Conservation (phyloP, 2,797 vertebrate species). For the Poeciliopsis gracilis region DNA sequence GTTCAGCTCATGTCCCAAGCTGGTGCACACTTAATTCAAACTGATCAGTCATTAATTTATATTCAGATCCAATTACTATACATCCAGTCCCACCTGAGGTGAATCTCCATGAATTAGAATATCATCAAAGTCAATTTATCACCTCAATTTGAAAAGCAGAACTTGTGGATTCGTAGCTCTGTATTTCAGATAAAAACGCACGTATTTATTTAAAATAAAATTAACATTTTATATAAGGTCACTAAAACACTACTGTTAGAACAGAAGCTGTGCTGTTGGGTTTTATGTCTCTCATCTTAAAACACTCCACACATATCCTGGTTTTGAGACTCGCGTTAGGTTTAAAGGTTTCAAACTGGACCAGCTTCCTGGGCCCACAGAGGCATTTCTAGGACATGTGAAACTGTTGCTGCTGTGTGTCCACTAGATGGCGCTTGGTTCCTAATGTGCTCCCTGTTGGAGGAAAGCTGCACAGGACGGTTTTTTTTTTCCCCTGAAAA, state of each 20-base stretch:
- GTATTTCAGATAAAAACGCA: no score
- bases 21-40: no score
- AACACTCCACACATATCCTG: neutral
- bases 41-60: neutral
- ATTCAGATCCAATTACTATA: neutral
- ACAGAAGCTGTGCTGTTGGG: neutral
- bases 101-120: neutral
- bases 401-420: neutral
- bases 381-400: neutral
- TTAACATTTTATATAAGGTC: neutral
- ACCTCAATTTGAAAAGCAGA: neutral
- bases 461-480: neutral
- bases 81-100: no score
- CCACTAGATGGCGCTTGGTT: constrained; percentile 37
- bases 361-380: neutral
- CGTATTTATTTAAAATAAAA: neutral
- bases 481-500: neutral
- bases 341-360: neutral
- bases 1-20: no score
- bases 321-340: neutral
- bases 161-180: no score
- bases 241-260: neutral
- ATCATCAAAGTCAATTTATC: neutral
- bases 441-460: neutral
- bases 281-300: neutral